Evolutionary conservation across 2,797 vertebrate species (phyloP).

Genomic region (Rhabdophis nuchalis): DNA sequence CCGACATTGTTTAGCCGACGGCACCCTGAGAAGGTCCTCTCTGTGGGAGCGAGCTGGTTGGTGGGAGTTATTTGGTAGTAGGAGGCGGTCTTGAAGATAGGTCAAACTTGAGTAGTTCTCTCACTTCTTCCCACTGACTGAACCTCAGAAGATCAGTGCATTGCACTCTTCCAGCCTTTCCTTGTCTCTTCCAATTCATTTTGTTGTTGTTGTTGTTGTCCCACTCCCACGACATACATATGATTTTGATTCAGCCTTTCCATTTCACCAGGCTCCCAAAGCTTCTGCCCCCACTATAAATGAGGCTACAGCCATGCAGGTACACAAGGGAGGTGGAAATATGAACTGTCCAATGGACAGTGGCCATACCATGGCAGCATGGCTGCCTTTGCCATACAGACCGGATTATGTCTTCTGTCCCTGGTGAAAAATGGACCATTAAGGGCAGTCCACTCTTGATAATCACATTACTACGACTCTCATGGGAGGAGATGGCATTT

Average conservation of each 20-base stretch:
- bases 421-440: neutral
- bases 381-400: neutral
- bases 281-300: too few relatives aligned
- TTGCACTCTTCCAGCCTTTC: neutral
- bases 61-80: too few relatives aligned
- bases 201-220: neutral
- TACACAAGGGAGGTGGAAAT: neutral
- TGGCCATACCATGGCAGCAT: neutral
- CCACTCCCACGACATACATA: neutral
- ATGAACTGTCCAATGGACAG: neutral
- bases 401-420: neutral
- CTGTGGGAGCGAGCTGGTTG: too few relatives aligned
- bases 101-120: neutral
- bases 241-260: neutral
- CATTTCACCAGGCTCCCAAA: too few relatives aligned
- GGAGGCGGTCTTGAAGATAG: too few relatives aligned
- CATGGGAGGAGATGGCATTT: neutral
- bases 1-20: too few relatives aligned
- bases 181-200: neutral
- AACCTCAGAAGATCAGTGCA: neutral
- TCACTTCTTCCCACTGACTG: neutral
- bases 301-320: neutral
- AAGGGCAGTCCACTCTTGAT: neutral
- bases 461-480: neutral
- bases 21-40: too few relatives aligned